These are phyloP conservation scores for Delphinus delphis DNA, from an alignment of 2,113 vertebrate species.

Conservation along the genomic window DNA sequence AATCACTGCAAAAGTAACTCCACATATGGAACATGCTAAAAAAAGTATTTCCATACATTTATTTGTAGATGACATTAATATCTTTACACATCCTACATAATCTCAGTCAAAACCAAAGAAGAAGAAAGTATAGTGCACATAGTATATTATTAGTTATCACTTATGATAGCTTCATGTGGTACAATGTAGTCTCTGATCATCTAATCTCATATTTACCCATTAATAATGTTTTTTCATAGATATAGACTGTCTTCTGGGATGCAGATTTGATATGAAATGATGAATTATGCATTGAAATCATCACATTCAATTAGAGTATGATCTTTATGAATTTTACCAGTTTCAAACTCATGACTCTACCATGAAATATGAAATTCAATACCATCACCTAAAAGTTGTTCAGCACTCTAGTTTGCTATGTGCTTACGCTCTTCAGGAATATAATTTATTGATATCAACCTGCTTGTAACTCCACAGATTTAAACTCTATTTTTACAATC, in stretches of 20 bases:
- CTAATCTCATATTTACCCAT: neutral
- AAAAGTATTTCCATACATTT: no score
- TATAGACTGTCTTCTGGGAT: neutral
- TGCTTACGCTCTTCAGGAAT: neutral
- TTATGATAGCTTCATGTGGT: neutral
- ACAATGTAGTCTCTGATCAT: neutral
- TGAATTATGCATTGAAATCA: neutral
- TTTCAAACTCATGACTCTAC: neutral
- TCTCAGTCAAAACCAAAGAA: neutral
- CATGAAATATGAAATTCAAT: neutral
- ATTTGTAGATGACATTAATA: neutral
- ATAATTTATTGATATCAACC: neutral
- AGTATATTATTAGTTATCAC: neutral
- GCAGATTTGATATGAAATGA: neutral
- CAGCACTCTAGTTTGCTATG: neutral
- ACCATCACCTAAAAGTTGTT: neutral
- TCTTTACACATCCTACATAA: neutral
- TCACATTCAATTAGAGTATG: neutral
- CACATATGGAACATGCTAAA: neutral
- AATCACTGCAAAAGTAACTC: neutral
- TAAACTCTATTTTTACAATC: neutral
- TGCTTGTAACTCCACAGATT: neutral
- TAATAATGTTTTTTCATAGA: neutral
- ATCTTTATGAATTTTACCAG: neutral
- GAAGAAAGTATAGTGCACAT: neutral